Base-by-base conservation (phyloP, 2,888 invertebrate genomes). In the Aspidapion aeneum region DNA sequence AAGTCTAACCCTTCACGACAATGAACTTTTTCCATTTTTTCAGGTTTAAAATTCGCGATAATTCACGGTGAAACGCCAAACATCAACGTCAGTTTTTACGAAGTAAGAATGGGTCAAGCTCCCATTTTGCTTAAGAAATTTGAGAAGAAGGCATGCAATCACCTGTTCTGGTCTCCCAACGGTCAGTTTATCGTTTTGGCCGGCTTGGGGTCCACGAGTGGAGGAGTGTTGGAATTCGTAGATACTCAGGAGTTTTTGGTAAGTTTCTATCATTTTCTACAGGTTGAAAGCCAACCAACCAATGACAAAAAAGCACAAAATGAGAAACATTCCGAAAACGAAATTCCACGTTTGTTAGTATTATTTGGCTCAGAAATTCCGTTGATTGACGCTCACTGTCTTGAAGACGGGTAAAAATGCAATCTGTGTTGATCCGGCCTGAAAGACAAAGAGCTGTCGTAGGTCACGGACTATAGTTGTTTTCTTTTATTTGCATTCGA, bases 161-260 rank as follows among this genome's bases (percentile, higher is more conserved):
- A 92, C 74, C 80, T 98, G 69, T 97, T 96, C 83, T 98, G 98
- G 98, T 94, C 95, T 51, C 98, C 96, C 0, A 87, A 89, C 62
- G 98, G 98, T 16, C 97, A 97, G 82, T 97, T 96, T 75, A 90
- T 98, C 61, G 96, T 98, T 18, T 81, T 98, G 69, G 98, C 97
- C 60, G 95, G 96, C 71, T 83, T 97, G 55, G 87, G 90, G 9
- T 84, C 89, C 56, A 90, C 90, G 70, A 91, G 93, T 77, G 96
- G 97, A 50, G 96, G 98, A 55, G 91, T 93, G 5, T 82, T 98
- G 71, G 97, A 98, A 80, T 98, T 98, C 78, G 89, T 98, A 56
- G 98, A 98, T 76, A 94, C 96, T 0, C 91, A 93, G 73, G 98
- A 98, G 77, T 97, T 96, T 79, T 90, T 95, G 3, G 35, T 35